Conservation (phyloP, 2,888 invertebrate genomes). For the Amblyteles armatorius region DNA sequence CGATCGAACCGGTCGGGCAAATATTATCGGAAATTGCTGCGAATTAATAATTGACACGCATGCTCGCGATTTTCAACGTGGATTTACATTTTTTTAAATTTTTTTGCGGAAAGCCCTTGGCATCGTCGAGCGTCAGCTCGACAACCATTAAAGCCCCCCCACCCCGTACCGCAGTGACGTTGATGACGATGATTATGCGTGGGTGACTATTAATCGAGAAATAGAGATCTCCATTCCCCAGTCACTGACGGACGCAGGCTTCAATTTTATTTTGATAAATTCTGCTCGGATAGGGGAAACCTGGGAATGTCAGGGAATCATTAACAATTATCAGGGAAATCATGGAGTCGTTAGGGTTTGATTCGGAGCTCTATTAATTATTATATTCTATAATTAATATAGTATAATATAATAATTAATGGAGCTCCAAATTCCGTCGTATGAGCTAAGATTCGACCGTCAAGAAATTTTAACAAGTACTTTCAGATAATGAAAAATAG, state of each 20-base stretch:
- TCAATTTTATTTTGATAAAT: not conserved
- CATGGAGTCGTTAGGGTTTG: too few species aligned
- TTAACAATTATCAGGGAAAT: too few species aligned
- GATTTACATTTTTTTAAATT: constrained; percentile 23
- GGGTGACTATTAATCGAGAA: not conserved
- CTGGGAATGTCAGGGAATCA: too few species aligned
- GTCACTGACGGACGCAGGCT: not conserved
- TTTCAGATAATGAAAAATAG: too few species aligned
- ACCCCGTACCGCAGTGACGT: not conserved
- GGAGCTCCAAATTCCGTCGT: too few species aligned
- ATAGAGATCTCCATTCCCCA: not conserved
- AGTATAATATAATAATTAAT: too few species aligned
- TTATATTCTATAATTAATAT: too few species aligned
- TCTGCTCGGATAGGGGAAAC: not conserved
- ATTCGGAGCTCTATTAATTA: too few species aligned
- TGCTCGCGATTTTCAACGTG: not conserved
- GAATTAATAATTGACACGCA: constrained; percentile 10
- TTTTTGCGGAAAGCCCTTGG: not conserved
- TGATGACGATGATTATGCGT: constrained; percentile 10
- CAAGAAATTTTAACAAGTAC: too few species aligned
- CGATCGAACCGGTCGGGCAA: not conserved
- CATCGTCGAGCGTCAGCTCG: not conserved
- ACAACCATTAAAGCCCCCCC: constrained; percentile 7
- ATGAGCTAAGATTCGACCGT: too few species aligned
- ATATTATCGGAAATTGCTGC: constrained; percentile 10